A percentile compares a stretch with the other conserved stretches of the same genome.
These are phyloP conservation scores for Bimastos eiseni DNA, from an alignment of 2,888 invertebrate genomes.

Conservation along the genomic window DNA sequence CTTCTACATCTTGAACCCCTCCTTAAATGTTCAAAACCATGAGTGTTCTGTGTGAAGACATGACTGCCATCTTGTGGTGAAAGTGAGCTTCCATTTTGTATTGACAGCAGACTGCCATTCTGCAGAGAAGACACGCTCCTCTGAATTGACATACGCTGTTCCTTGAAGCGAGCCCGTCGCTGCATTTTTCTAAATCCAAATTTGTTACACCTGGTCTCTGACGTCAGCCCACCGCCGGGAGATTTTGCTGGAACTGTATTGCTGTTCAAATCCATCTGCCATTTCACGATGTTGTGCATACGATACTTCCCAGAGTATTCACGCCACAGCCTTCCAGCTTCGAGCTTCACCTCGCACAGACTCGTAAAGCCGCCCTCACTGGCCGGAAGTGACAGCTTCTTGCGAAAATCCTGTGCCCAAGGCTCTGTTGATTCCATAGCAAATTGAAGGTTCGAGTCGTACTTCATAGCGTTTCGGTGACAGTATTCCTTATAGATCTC, in stretches of 20 bases:
- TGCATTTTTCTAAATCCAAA: conserved; percentile 18
- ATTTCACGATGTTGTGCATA: conserved; percentile 46
- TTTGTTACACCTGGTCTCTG: conserved; percentile 23
- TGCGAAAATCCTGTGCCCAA: conserved; percentile 43
- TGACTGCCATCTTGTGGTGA: neutral
- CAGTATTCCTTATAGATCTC: conserved; percentile 46
- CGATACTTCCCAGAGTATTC: conserved; percentile 45
- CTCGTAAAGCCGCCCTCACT: conserved; percentile 44
- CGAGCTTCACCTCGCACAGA: conserved; percentile 44
- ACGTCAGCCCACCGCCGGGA: neutral
- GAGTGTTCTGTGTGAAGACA: neutral
- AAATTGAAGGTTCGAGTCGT: conserved; percentile 45
- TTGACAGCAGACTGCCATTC: neutral
- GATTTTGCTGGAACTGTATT: conserved; percentile 21
- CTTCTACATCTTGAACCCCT: neutral
- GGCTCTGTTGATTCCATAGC: conserved; percentile 43
- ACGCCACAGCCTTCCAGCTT: conserved; percentile 44
- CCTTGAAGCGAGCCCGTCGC: conserved; percentile 7
- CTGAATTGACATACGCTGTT: neutral
- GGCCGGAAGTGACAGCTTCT: conserved; percentile 39
- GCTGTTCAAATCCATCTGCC: conserved; percentile 44
- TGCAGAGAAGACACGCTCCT: neutral
- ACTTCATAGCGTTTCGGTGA: conserved; percentile 46
- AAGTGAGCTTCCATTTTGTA: neutral
- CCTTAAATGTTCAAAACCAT: neutral